Evolutionary conservation across 1,140 invertebrate genomes (phyloP), one percentile per base, ranked within the genome.

Genomic region (Procambarus clarkii): DNA sequence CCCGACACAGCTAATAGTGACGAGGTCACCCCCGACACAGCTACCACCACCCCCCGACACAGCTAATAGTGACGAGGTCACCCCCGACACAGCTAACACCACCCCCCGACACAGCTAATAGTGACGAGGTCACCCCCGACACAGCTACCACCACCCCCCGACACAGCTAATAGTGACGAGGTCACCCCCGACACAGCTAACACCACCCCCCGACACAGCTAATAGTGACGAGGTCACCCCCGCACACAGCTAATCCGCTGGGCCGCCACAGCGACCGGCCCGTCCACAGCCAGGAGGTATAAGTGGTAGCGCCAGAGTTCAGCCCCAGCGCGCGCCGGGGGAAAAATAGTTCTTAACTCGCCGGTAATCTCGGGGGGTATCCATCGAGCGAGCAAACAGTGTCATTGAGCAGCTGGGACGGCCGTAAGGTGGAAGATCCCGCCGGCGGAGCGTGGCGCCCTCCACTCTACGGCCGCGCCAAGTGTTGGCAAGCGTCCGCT

Each of bases 291-390:
- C 13, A 54, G 13, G 54, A 45, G 54, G 54, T 18, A 46, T 64
- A 21, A 64, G 84, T 18, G 15, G 84, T 8, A 44, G 71, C 50
- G 13, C 2, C 50, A 54, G 7, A 54, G 50, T 54, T 54, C 7
- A 54, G 50, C 13, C 50, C n/a, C n/a, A n/a, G 50, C 50, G 13
- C 50, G 46, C 18, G 78, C 21, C 46, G 50, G 46, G 50, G 46
- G 76, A 87, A 87, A 85, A 87, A 87, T 87, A 79, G 48, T 87
- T 87, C 85, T 87, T 87, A 87, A 87, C 85, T 87, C 45, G 85
- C n/a, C 48, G 85, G 85, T 78, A 87, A 87, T 78, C 77, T 79
- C 50, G 71, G n/a, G n/a, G n/a, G 46, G 46, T 87, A 78, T 87
- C 74, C 85, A 79, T 79, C 85, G 85, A 54, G 54, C 46, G 77